Conservation (phyloP, 2,888 invertebrate species). For the Hirtodrosophila trivittata region DNA sequence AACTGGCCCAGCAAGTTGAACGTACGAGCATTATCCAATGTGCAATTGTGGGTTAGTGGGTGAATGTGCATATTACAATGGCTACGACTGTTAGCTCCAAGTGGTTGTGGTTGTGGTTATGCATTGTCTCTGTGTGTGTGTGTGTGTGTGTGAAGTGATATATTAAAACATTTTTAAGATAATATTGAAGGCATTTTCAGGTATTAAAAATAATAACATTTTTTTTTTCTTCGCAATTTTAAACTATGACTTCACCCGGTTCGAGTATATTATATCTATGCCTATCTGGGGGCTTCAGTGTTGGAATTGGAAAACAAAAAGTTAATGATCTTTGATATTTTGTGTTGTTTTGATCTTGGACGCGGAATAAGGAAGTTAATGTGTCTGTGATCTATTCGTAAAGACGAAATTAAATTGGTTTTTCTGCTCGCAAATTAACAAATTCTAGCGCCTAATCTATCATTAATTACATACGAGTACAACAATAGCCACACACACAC, state of each 20-base stretch:
- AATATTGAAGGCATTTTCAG: too few relatives aligned
- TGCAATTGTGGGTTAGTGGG: slow-evolving; percentile 75
- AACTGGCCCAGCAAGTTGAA: slow-evolving; percentile 42
- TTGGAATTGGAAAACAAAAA: slow-evolving; percentile 14
- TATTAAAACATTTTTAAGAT: too few relatives aligned
- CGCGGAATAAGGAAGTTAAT: slow-evolving; percentile 56
- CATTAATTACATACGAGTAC: slow-evolving; percentile 59
- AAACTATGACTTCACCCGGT: too few relatives aligned
- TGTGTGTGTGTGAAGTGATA: too few relatives aligned
- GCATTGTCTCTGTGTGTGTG: background rate
- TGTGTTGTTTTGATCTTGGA: slow-evolving; percentile 30
- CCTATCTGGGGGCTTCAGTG: too few relatives aligned
- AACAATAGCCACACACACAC: slow-evolving; percentile 33
- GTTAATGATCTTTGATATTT: slow-evolving; percentile 40
- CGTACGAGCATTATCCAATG: slow-evolving; percentile 38
- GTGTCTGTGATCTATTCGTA: slow-evolving; percentile 3
- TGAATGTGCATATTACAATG: slow-evolving; percentile 75
- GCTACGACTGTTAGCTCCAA: slow-evolving; percentile 15
- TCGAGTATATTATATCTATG: too few relatives aligned
- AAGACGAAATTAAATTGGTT: slow-evolving; percentile 50
- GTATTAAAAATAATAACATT: too few relatives aligned
- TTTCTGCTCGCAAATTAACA: slow-evolving; percentile 13
- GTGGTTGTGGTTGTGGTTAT: slow-evolving; percentile 22
- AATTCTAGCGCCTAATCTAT: slow-evolving; percentile 53
- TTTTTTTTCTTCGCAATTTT: too few relatives aligned